phyloP scores from a whole-genome alignment of 2,113 vertebrate genomes.

The Callipepla californica region DNA sequence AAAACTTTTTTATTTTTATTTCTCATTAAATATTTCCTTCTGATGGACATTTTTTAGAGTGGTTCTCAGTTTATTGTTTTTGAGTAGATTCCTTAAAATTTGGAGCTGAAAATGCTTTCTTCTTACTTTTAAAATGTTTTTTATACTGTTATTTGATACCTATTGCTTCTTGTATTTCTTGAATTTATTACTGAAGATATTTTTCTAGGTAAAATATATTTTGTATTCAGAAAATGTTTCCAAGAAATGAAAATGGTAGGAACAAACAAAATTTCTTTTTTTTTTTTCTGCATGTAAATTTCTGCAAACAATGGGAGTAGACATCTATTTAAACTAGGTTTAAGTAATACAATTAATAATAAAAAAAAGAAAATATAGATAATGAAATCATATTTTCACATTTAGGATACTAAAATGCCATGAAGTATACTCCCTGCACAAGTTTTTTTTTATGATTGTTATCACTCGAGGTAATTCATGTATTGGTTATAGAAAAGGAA shows the following conservation, averaged over 20 bases:
- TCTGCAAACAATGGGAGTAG: neutral
- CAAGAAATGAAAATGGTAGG: neutral
- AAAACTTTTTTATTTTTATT: neutral
- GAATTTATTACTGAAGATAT: neutral
- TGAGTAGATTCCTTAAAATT: neutral
- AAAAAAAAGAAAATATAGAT: neutral
- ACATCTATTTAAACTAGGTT: neutral
- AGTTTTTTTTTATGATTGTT: neutral
- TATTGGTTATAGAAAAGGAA: neutral
- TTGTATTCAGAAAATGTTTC: neutral
- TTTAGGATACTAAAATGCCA: neutral
- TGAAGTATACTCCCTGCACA: neutral
- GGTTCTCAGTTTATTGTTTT: neutral
- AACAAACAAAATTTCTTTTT: rapidly evolving
- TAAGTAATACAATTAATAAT: neutral
- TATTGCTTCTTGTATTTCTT: neutral
- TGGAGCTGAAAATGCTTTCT: neutral
- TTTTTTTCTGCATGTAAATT: neutral
- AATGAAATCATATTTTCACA: neutral
- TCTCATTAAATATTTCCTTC: neutral
- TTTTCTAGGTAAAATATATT: neutral
- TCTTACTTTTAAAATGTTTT: neutral
- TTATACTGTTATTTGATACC: neutral
- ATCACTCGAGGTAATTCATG: neutral
- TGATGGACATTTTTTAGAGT: neutral